Percentiles rank a stretch among this genome's conserved stretches.
Evolutionary conservation across 2,888 invertebrate genomes (phyloP).

Genomic region (Laothoe populi): DNA sequence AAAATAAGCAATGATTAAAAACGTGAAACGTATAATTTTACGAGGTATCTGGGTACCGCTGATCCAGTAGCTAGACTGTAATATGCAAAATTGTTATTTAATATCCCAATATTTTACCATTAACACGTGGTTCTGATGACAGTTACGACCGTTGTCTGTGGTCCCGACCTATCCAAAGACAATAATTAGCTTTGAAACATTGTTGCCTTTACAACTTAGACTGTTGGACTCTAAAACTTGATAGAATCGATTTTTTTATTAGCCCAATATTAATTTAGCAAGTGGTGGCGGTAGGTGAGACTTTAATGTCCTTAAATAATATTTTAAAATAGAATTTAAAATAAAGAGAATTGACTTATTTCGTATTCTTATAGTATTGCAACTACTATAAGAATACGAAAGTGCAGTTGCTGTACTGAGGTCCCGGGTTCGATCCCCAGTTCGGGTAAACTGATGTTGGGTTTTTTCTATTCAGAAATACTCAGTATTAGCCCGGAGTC

Average conservation of each 20-base stretch:
- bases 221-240: conserved; percentile 1
- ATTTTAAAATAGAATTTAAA: background rate
- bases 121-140: conserved; percentile 47
- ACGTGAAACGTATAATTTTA: conserved; percentile 15
- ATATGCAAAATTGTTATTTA: conserved; percentile 24
- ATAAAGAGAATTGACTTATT: background rate
- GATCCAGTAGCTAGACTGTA: conserved; percentile 21
- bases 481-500: too few relatives aligned
- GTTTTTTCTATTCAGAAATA: too few relatives aligned
- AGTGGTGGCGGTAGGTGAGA: background rate
- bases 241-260: conserved; percentile 6
- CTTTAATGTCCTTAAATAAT: background rate
- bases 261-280: background rate
- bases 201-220: conserved; percentile 48
- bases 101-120: conserved; percentile 52
- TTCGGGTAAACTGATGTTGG: too few relatives aligned
- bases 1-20: conserved; percentile 7
- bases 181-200: conserved; percentile 49
- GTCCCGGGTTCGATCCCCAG: too few relatives aligned
- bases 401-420: too few relatives aligned
- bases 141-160: conserved; percentile 4
- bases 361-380: background rate
- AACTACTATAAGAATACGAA: too few relatives aligned
- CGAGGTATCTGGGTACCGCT: background rate
- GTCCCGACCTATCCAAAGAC: conserved; percentile 35